Percentiles rank a stretch among this genome's conserved stretches.
Evolutionary conservation across 1,140 invertebrate species (phyloP).

Genomic region (Dinoponera quadriceps): DNA sequence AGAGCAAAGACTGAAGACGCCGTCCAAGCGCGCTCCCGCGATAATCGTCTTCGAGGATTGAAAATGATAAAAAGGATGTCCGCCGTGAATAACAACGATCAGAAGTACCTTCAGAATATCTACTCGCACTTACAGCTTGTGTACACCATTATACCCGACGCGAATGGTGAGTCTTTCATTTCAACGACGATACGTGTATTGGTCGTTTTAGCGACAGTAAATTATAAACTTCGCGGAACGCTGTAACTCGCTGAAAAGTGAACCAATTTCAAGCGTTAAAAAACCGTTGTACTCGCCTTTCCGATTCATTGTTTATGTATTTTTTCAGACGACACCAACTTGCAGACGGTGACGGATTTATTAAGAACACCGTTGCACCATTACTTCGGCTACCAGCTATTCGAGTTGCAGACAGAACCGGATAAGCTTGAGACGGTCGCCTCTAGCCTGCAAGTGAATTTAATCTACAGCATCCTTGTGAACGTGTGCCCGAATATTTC

Average conservation of each 20-base stretch:
- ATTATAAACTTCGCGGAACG: too few relatives aligned
- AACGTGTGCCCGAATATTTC: slow-evolving; percentile 86
- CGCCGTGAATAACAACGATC: slow-evolving; percentile 62
- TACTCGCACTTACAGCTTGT: slow-evolving; percentile 75
- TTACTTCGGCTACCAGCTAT: slow-evolving; percentile 87
- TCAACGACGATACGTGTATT: too few relatives aligned
- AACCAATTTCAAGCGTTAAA: too few relatives aligned
- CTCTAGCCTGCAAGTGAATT: slow-evolving; percentile 86
- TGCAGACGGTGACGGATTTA: slow-evolving; percentile 69
- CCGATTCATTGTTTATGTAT: slow-evolving; percentile 31
- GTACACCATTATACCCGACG: slow-evolving; percentile 71
- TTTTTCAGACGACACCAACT: slow-evolving; percentile 61
- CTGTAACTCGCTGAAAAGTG: too few relatives aligned
- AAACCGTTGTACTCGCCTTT: neutral
- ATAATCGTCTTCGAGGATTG: slow-evolving; percentile 49
- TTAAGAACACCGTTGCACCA: slow-evolving; percentile 76
- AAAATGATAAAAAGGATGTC: slow-evolving; percentile 69
- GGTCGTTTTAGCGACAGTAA: too few relatives aligned
- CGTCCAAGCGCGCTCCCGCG: neutral
- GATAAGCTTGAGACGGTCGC: slow-evolving; percentile 86
- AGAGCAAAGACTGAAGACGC: slow-evolving; percentile 26
- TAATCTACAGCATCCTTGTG: slow-evolving; percentile 86
- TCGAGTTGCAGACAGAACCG: slow-evolving; percentile 85
- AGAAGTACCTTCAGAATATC: slow-evolving; percentile 76
- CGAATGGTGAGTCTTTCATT: slow-evolving; percentile 20